Conservation (phyloP, 2,797 vertebrate genomes). For the Nyctibius grandis region DNA sequence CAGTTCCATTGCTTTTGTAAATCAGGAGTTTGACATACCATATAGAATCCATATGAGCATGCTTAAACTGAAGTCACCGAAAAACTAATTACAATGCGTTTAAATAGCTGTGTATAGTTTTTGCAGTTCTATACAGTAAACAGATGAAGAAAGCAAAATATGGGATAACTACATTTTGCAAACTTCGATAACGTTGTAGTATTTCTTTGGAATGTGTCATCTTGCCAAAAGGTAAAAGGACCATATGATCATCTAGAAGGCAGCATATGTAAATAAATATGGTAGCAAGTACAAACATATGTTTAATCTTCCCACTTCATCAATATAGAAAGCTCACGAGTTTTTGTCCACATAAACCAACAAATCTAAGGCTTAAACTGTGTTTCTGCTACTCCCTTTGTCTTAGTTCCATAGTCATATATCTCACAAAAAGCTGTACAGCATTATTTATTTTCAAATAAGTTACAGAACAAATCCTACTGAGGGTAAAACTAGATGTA, state of each 20-base stretch:
- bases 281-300: conserved; percentile 56
- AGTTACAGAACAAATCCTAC: neutral
- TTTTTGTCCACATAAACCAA: neutral
- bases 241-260: conserved; percentile 57
- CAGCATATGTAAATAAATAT: conserved; percentile 62
- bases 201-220: conserved; percentile 33
- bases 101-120: neutral
- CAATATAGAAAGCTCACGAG: conserved; percentile 40
- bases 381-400: neutral
- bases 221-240: conserved; percentile 62
- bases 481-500: neutral
- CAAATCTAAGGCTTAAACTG: neutral
- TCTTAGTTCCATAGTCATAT: neutral
- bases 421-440: neutral
- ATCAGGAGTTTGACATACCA: neutral
- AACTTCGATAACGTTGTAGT: conserved; percentile 19
- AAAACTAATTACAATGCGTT: neutral
- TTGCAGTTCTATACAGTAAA: neutral
- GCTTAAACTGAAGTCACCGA: neutral
- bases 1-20: neutral
- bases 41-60: neutral
- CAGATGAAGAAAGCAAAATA: neutral
- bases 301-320: conserved; percentile 56
- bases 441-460: neutral
- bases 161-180: neutral